These are phyloP conservation scores for Paracentrotus lividus DNA, from an alignment of 53 echinoderm and acorn worm genomes.

Conservation along the genomic window DNA sequence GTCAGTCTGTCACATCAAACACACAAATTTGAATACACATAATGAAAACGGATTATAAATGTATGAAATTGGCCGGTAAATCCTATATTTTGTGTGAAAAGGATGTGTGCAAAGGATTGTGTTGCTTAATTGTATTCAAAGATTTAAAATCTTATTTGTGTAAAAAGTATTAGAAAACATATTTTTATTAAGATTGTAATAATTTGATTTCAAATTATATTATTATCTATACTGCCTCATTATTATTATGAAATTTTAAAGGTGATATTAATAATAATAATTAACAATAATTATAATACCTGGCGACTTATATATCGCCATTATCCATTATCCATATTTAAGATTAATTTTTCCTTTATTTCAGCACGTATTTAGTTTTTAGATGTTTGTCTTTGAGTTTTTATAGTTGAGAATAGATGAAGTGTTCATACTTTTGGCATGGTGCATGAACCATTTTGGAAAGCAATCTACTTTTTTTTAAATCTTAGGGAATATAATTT, in stretches of 20 bases:
- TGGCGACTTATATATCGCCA: not conserved
- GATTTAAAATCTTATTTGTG: not conserved
- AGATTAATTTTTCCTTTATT: not conserved
- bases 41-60: no score
- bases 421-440: no score
- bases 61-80: no score
- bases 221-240: slow-evolving; percentile 37
- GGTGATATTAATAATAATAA: no score
- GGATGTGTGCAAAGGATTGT: not conserved
- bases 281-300: not conserved
- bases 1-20: no score
- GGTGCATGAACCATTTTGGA: no score
- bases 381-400: not conserved
- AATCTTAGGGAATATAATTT: no score
- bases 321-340: not conserved
- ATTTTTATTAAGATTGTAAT: not conserved
- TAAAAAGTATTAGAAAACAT: not conserved
- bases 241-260: not conserved
- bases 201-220: not conserved
- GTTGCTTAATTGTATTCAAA: slow-evolving; percentile 55
- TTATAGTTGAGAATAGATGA: not conserved
- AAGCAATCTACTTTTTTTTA: no score
- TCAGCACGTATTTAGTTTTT: not conserved
- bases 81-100: not conserved
- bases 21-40: no score